Base-by-base conservation (phyloP, 2,888 invertebrate genomes). In the Osmoderma eremita region DNA sequence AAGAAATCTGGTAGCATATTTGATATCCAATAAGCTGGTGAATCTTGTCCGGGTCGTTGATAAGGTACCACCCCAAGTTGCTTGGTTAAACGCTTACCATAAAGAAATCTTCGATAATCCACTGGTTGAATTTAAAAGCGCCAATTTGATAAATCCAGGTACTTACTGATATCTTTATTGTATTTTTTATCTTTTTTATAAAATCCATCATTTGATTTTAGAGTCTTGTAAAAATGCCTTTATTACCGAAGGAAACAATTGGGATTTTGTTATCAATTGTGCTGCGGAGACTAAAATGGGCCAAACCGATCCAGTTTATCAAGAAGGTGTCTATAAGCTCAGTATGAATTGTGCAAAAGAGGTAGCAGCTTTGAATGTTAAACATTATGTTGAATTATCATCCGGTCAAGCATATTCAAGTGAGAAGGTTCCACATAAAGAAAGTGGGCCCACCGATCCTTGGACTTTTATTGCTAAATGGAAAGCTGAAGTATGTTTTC, bases 41-140 rank as follows among this genome's bases (percentile, higher is more conserved):
- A 89, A 89, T 76, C 87, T 86, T 75, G 85, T 96, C 71, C 88
- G 92, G 73, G 89, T 95, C 53, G 93, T 94, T 67, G 97, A 97
- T 84, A 97, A 97, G 84, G 95, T 95, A 30, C 95, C 95, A 56
- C 96, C 96, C 1, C 93, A 94, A 82, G 91, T 94, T 76, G 96
- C 95, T 1, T 97, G 95, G 91, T 84, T 97, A 38, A 95, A 93
- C 81, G 83, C 86, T 1, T 83, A 83, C 68, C 95, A 95, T 78
- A 85, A 87, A 72, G 86, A 88, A 75, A 84, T 87, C 50, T 95
- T 95, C 81, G 88, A 90, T 67, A 88, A 88, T 83, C 86, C 91
- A 69, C 85, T 89, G 78, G 91, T 96, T 8, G 92, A 94, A 81
- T 97, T 95, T 81, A 91, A 88, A 82, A 96, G 96, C 84, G 93